Base-by-base conservation (phyloP, 2,113 vertebrate genomes). In the Etheostoma spectabile region DNA sequence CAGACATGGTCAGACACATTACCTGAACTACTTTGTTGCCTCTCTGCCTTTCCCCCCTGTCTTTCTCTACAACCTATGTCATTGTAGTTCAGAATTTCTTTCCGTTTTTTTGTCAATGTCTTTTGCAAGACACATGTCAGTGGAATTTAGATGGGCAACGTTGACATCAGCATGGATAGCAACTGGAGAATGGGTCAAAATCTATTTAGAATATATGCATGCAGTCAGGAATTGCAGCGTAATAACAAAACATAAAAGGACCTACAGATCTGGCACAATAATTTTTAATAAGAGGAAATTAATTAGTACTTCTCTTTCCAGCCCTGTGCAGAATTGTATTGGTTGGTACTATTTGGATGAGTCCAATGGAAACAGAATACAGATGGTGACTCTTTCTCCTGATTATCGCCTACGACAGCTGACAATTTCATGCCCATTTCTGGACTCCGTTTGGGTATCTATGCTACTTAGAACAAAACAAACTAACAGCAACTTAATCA, bases 381-480 rank as follows among this genome's bases (percentile, higher is more conserved):
- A 89, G 74, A 77, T 70, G 49, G 66, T n/a, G 52, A 79, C 38
- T 83, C 71, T 85, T 46, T 59, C 12, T 78, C 22, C 45, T 64
- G 84, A 63, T 69, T 51, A 56, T 57, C 4, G 30, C 51, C 74
- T 70, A 74, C 30, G 35, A 82, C 85, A 89, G 74, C 89, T 84
- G 85, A 79, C 57, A 42, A 78, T 82, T 86, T 90, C 57, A 85
- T 80, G 77, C 73, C 73, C 33, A 60, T 62, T 80, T 80, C 61
- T 83, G 64, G 61, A 48, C 45, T 85, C 48, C 45, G 24, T 79
- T 3, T 30, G 42, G 5, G 42, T 35, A 56, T 51, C 59, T n/a
- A 48, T 13, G 45, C 69, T 48, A 52, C 33, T 8, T 6, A 51
- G 21, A 74, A 30, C 38, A 63, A 62, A 69, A 77, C 63, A 66